Evolutionary conservation across 2,888 invertebrate species (phyloP).

Genomic region (Eupithecia exiguata): DNA sequence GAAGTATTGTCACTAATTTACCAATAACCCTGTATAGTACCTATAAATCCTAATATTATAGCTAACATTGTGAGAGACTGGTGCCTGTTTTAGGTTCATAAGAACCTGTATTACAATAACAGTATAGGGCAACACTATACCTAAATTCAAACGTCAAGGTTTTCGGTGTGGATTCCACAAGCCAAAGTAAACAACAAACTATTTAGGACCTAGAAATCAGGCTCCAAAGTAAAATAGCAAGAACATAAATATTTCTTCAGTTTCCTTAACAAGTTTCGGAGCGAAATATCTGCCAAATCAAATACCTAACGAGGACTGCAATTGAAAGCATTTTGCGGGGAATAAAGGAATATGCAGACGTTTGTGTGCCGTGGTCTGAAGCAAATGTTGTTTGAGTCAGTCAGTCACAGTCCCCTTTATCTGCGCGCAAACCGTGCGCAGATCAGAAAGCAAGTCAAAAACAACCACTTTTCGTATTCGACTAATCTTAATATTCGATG

Average conservation of each 20-base stretch:
- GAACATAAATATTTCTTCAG: conserved; percentile 12
- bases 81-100: no score
- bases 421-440: no score
- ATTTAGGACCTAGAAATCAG: not conserved
- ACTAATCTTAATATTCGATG: no score
- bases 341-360: conserved; percentile 18
- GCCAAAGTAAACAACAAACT: not conserved
- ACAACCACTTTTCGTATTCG: not conserved
- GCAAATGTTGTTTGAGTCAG: not conserved
- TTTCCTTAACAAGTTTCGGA: conserved; percentile 15
- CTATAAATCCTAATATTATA: no score
- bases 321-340: conserved; percentile 35
- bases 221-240: not conserved
- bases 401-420: no score
- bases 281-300: conserved; percentile 42
- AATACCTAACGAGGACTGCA: conserved; percentile 43
- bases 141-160: not conserved
- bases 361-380: not conserved
- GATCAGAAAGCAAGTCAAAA: not conserved
- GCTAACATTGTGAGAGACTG: no score
- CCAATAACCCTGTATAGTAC: no score
- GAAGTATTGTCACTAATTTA: no score
- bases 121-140: no score
- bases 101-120: no score
- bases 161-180: not conserved